Evolutionary conservation across 1,140 invertebrate species (phyloP).

Genomic region (Hormaphis cornu): DNA sequence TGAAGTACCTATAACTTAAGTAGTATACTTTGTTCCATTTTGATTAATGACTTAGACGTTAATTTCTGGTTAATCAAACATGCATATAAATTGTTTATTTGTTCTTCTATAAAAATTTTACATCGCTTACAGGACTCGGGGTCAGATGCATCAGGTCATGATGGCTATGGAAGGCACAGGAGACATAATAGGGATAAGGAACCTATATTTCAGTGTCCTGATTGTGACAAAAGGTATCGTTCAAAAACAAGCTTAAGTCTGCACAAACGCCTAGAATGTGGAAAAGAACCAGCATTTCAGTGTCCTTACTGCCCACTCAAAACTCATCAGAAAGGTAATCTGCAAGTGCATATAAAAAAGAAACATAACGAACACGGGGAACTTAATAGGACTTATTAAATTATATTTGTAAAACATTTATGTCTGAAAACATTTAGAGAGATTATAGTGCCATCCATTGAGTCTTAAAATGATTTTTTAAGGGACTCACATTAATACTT

Average conservation of each 20-base stretch:
- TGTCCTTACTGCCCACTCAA: constrained; percentile 47
- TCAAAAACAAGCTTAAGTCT: constrained; percentile 46
- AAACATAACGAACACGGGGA: constrained; percentile 39
- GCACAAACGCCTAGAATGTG: constrained; percentile 50
- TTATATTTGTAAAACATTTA: background rate
- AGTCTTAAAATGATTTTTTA: background rate
- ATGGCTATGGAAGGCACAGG: constrained; percentile 18
- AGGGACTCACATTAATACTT: too few relatives aligned
- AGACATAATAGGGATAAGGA: constrained; percentile 34
- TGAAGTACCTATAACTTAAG: too few relatives aligned
- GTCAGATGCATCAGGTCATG: constrained; percentile 24
- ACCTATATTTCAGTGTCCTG: constrained; percentile 39
- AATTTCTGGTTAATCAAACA: too few relatives aligned
- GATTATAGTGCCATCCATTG: constrained; percentile 4
- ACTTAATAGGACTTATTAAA: constrained; percentile 32
- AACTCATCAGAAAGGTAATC: constrained; percentile 46
- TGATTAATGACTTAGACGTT: too few relatives aligned
- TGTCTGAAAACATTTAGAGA: constrained; percentile 19
- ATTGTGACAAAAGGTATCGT: constrained; percentile 45
- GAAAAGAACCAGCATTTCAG: constrained; percentile 47
- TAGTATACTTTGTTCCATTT: too few relatives aligned
- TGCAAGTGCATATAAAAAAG: constrained; percentile 44
- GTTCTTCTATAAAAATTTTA: background rate
- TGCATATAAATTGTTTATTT: too few relatives aligned
- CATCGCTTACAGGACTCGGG: constrained; percentile 31